Percentiles rank a stretch among this genome's conserved stretches.
Evolutionary conservation across 2,797 vertebrate species (phyloP).

Genomic region (Sparidentex hasta): DNA sequence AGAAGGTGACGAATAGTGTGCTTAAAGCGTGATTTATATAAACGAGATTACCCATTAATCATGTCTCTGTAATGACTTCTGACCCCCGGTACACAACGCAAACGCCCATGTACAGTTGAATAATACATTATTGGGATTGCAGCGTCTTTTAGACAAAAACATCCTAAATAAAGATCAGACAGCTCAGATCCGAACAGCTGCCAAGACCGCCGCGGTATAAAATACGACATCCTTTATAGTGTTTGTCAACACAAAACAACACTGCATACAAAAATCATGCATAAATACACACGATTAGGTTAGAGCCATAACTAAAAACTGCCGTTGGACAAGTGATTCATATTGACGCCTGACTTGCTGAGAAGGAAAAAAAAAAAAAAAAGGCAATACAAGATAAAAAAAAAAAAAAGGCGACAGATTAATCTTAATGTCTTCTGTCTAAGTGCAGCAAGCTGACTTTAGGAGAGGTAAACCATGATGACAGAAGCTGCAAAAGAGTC

Average conservation of each 20-base stretch:
- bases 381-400: constrained; percentile 29
- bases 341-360: constrained; percentile 40
- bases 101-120: constrained; percentile 52
- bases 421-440: constrained; percentile 54
- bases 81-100: constrained; percentile 57
- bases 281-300: constrained; percentile 19
- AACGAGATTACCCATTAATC: constrained; percentile 77
- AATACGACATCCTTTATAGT: constrained; percentile 9
- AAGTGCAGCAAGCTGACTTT: constrained; percentile 45
- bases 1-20: constrained; percentile 75
- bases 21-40: constrained; percentile 78
- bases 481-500: constrained; percentile 15
- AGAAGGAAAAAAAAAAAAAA: constrained; percentile 22
- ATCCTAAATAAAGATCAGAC: constrained; percentile 52
- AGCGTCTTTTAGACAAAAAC: constrained; percentile 53
- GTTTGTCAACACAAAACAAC: constrained; percentile 13
- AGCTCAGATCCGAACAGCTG: constrained; percentile 32
- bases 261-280: constrained; percentile 20
- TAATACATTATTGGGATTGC: constrained; percentile 49
- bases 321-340: constrained; percentile 30
- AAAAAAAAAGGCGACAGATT: constrained; percentile 19
- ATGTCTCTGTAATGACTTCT: constrained; percentile 73
- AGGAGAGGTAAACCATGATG: constrained; percentile 42
- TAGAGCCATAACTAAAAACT: not conserved
- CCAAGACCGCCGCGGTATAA: constrained; percentile 16